Base-by-base conservation (phyloP, 2,888 invertebrate genomes). In the Campopleginae sp. region DNA sequence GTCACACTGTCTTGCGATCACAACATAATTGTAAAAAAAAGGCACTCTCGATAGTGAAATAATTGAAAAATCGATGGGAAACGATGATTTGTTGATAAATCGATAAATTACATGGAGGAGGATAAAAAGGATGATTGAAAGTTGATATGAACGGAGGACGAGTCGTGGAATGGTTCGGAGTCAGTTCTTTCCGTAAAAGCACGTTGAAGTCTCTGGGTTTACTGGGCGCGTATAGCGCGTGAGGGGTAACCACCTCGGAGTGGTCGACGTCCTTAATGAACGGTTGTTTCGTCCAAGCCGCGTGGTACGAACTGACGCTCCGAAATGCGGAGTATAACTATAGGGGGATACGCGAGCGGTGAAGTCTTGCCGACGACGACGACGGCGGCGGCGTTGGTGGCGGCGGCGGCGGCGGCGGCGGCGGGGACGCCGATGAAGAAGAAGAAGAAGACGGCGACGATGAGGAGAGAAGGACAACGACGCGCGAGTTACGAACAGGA, bases 271-370 rank as follows among this genome's bases (percentile, higher is more conserved):
- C 91, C 90, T 91, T 91, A 90, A 91, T 90, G 90, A 90, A 90
- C 90, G 91, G 90, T 90, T 92, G 93, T 93, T 92, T 91, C 93
- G 91, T 91, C 90, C 89, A 89, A 89, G 92, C 92, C 93, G 93
- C 93, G 93, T 93, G 93, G 91, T 93, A 91, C 90, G 91, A 88
- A 93, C 93, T 93, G 93, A 93, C 90, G 92, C 89, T 89, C 88
- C 84, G 88, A 89, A 89, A 77, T 27, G 90, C 89, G 88, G 90
- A 89, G 91, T 92, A 91, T 92, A 92, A 91, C 92, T 89, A 89
- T 89, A 88, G 88, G 88, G 87, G 88, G 88, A 87, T 82, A 78
- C 46, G 58, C 63, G 82, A 42, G 66, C 71, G 44, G 46, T 75
- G 80, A 83, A 84, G 74, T 58, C 42, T 75, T 65, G 8, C 23